phyloP scores from a whole-genome alignment of 2,888 invertebrate genomes.

The Colletes collaris region DNA sequence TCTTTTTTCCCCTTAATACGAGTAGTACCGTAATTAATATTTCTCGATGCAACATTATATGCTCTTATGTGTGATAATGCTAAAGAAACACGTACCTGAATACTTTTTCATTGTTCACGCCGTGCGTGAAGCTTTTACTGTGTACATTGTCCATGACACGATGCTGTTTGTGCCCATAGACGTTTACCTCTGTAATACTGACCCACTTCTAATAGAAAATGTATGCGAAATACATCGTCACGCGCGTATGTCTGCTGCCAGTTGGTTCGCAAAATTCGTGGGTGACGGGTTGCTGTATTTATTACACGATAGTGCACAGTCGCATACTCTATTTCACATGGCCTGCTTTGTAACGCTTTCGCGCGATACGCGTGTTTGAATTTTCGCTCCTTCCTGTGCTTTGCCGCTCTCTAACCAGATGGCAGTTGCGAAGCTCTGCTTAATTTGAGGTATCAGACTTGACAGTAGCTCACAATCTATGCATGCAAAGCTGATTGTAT shows the following conservation, averaged over 20 bases:
- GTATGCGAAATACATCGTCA: conserved; percentile 27
- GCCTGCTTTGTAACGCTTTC: conserved; percentile 14
- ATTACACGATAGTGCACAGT: conserved; percentile 35
- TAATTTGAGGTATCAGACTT: conserved; percentile 26
- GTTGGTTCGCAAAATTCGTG: conserved; percentile 8
- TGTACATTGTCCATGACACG: conserved; percentile 9
- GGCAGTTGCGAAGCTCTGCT: conserved; percentile 17
- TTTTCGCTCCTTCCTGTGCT: conserved; percentile 32
- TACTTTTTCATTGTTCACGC: conserved; percentile 10
- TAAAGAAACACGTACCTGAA: conserved; percentile 4
- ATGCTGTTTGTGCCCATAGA: conserved; percentile 18
- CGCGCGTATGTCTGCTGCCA: conserved; percentile 13
- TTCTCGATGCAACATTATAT: not conserved
- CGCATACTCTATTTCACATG: not conserved
- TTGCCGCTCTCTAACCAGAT: conserved; percentile 34
- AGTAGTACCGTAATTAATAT: conserved; percentile 27
- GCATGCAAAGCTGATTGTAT: conserved; percentile 31
- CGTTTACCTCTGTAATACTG: conserved; percentile 25
- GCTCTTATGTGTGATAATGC: not conserved
- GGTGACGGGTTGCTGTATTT: conserved; percentile 24
- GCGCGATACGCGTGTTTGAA: conserved; percentile 14
- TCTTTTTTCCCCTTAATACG: conserved; percentile 48
- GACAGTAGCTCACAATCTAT: conserved; percentile 34
- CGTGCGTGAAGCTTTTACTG: conserved; percentile 30
- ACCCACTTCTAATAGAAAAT: conserved; percentile 24